Evolutionary conservation across 2,888 invertebrate species (phyloP).

Genomic region (Eudemis profundana): DNA sequence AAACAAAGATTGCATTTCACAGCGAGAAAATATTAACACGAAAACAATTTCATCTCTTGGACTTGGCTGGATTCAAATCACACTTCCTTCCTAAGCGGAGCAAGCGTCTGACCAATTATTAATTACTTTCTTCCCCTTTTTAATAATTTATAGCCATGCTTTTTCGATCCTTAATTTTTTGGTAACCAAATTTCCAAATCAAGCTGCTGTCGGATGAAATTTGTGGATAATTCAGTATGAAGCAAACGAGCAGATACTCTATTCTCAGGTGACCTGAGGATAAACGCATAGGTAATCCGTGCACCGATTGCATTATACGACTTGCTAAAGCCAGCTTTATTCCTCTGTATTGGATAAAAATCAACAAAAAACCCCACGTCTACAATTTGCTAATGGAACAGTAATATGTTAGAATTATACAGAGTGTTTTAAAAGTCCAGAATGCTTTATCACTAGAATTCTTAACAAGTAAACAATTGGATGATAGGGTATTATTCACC

Average conservation of each 20-base stretch:
- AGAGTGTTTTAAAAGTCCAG: too few relatives aligned
- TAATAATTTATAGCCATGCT: background rate
- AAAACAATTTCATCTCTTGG: background rate
- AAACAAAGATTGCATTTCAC: background rate
- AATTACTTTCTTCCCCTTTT: background rate
- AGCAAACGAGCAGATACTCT: background rate
- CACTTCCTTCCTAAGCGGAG: background rate
- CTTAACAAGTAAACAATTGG: too few relatives aligned
- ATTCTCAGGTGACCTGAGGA: background rate
- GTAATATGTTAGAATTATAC: background rate
- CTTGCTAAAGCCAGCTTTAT: background rate
- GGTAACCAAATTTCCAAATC: background rate
- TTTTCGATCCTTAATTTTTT: background rate
- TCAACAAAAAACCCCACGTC: background rate
- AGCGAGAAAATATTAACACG: background rate
- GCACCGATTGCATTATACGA: constrained; percentile 4
- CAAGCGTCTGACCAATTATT: constrained; percentile 12
- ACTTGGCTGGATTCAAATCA: constrained; percentile 7
- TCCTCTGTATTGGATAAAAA: background rate
- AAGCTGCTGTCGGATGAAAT: background rate
- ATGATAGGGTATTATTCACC: too few relatives aligned
- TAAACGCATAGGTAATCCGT: background rate
- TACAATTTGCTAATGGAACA: background rate
- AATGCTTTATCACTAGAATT: too few relatives aligned
- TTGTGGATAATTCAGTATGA: constrained; percentile 1